A percentile compares a stretch with the other conserved stretches of the same genome.
Conservation (phyloP, 2,888 invertebrate genomes). For the Nomada fabriciana region DNA sequence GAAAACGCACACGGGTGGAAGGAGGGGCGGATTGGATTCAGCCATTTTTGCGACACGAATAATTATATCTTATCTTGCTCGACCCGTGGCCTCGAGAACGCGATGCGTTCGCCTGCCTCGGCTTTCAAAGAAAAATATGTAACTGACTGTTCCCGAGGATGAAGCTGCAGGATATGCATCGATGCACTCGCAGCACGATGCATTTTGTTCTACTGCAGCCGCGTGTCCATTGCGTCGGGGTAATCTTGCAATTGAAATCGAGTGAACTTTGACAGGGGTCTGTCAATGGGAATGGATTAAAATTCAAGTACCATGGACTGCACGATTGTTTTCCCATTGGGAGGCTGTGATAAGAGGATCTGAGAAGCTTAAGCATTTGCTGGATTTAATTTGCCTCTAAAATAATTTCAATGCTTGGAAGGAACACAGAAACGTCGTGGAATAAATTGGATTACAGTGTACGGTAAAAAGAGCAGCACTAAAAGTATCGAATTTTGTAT, state of each 20-base stretch:
- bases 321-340: not conserved
- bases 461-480: not conserved
- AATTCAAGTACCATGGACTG: not conserved
- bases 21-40: constrained; percentile 50
- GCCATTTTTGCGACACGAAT: constrained; percentile 69
- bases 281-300: not conserved
- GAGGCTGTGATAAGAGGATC: constrained; percentile 31
- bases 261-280: not conserved
- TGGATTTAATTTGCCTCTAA: constrained; percentile 1
- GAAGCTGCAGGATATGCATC: constrained; percentile 58
- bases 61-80: constrained; percentile 70
- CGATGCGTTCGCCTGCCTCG: constrained; percentile 54
- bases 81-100: constrained; percentile 67
- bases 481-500: too few relatives aligned
- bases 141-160: constrained; percentile 53
- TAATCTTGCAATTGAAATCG: not conserved
- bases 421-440: constrained; percentile 2
- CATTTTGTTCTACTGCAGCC: not conserved
- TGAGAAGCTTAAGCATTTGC: constrained; percentile 17
- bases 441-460: constrained; percentile 18
- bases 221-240: too few relatives aligned
- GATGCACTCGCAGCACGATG: constrained; percentile 10
- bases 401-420: constrained; percentile 19
- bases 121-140: constrained; percentile 62
- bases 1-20: constrained; percentile 1